These are phyloP conservation scores for Odontamblyopus rebecca DNA, from an alignment of 2,797 vertebrate species.

Conservation along the genomic window DNA sequence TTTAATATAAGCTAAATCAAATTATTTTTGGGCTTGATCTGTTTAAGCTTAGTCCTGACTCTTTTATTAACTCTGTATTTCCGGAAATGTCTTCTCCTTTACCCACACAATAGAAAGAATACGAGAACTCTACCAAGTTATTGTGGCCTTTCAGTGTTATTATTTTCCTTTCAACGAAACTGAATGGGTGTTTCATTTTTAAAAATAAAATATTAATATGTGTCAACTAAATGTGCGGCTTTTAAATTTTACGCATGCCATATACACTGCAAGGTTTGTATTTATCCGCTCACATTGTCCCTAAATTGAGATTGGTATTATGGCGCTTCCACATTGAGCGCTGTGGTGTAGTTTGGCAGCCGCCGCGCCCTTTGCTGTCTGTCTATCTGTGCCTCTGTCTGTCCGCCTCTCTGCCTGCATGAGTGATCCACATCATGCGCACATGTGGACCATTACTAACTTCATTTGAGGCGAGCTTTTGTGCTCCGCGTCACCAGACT, in stretches of 20 bases:
- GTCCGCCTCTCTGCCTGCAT: conserved; percentile 37
- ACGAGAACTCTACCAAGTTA: not conserved
- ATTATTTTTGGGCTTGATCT: too few species aligned
- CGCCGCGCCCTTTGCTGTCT: conserved; percentile 21
- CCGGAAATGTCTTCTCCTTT: not conserved
- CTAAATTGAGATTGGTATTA: not conserved
- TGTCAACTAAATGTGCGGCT: not conserved
- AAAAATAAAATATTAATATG: not conserved
- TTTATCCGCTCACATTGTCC: not conserved
- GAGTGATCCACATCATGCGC: conserved; percentile 46
- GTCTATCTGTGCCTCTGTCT: not conserved
- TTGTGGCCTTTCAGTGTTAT: not conserved
- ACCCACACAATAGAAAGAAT: not conserved
- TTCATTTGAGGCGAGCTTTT: conserved; percentile 62
- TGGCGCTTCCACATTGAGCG: not conserved
- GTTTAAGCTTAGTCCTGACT: not conserved
- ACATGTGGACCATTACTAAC: conserved; percentile 71
- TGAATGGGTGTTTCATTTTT: not conserved
- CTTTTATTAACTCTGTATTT: not conserved
- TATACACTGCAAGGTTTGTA: not conserved
- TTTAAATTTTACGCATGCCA: not conserved
- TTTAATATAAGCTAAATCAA: too few species aligned
- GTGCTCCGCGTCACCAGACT: conserved; percentile 36
- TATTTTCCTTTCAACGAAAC: not conserved
- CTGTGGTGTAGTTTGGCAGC: conserved; percentile 33